Conservation (phyloP, 2,888 invertebrate species). For the Metalampra italica region DNA sequence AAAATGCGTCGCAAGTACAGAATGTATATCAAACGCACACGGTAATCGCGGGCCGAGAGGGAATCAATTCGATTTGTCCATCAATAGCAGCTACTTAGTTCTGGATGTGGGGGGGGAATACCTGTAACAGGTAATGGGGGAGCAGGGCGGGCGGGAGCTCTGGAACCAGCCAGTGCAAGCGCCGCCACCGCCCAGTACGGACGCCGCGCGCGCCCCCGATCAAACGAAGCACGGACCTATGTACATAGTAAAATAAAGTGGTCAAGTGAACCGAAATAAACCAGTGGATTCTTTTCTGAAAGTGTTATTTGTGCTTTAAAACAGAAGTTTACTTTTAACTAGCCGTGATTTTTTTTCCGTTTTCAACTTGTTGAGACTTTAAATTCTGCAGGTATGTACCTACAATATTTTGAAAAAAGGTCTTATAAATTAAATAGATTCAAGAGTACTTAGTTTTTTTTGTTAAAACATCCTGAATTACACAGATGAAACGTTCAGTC, state of each 20-base stretch:
- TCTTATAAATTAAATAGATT: too few species aligned
- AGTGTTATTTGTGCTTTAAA: conserved; percentile 3
- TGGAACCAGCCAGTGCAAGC: conserved; percentile 45
- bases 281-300: conserved; percentile 13
- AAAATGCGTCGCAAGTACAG: neutral
- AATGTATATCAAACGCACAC: neutral
- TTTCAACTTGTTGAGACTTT: conserved; percentile 1
- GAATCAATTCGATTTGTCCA: conserved; percentile 70
- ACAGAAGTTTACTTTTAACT: neutral
- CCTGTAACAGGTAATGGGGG: conserved; percentile 66
- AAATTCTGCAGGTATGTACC: conserved; percentile 6
- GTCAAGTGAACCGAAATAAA: conserved; percentile 29
- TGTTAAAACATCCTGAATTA: too few species aligned
- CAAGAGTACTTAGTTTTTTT: too few species aligned
- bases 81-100: conserved; percentile 71
- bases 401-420: neutral
- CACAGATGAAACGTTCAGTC: too few species aligned
- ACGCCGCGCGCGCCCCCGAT: conserved; percentile 40
- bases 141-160: conserved; percentile 43
- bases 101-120: conserved; percentile 54
- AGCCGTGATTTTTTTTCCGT: neutral
- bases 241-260: conserved; percentile 23
- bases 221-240: neutral
- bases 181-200: conserved; percentile 43
- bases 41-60: conserved; percentile 32